Conservation (phyloP, 2,113 vertebrate genomes). For the Turdus rufiventris region DNA sequence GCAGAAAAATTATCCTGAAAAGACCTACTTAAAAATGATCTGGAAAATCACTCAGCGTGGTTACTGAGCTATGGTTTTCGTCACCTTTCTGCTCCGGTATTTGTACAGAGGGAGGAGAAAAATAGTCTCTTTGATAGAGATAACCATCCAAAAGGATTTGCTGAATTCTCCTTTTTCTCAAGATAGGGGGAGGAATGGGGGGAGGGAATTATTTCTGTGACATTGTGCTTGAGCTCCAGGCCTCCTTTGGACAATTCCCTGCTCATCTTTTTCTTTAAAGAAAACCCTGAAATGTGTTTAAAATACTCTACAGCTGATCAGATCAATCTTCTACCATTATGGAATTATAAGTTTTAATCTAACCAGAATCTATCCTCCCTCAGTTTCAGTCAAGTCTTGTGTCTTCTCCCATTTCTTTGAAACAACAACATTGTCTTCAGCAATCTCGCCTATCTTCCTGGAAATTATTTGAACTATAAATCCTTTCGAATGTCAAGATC, state of each 20-base stretch:
- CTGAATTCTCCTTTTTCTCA: conserved; percentile 36
- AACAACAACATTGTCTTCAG: conserved; percentile 10
- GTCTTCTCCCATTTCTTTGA: conserved; percentile 14
- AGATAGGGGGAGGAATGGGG: background rate
- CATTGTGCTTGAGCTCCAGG: conserved; percentile 31
- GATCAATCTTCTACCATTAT: conserved; percentile 37
- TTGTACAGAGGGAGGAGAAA: conserved; percentile 32
- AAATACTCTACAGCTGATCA: conserved; percentile 12
- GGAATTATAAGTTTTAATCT: conserved; percentile 52
- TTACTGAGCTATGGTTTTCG: background rate
- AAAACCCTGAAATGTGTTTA: background rate
- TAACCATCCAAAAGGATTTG: background rate
- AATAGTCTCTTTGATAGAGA: conserved; percentile 6
- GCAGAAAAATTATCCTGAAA: conserved; percentile 64
- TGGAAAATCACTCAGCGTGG: conserved; percentile 36
- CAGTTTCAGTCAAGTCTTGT: background rate
- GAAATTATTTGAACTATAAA: conserved; percentile 50
- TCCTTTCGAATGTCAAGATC: conserved; percentile 33
- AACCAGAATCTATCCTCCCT: background rate
- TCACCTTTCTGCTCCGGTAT: conserved; percentile 27
- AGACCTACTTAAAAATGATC: conserved; percentile 58
- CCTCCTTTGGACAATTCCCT: background rate
- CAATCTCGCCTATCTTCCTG: conserved; percentile 24
- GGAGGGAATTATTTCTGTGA: conserved; percentile 35
- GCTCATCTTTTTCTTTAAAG: background rate